Conservation (phyloP, 2,113 vertebrate species). For the Romanogobio albipinnatus region DNA sequence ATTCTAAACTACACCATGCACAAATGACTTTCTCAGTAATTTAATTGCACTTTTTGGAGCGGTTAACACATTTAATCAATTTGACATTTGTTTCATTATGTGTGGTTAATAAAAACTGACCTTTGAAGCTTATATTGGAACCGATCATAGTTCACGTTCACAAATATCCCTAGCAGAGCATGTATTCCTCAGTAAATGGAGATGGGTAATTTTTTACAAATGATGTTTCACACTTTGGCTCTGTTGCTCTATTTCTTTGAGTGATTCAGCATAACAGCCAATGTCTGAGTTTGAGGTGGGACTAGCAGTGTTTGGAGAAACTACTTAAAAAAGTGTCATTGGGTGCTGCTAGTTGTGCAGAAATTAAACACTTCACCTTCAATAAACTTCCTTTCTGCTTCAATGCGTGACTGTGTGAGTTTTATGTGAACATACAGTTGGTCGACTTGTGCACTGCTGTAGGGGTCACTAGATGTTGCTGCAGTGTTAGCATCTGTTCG, state of each 20-base stretch:
- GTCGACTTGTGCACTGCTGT: conserved; percentile 55
- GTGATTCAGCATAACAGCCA: neutral
- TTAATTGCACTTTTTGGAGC: neutral
- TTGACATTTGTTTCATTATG: neutral
- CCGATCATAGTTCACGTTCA: neutral
- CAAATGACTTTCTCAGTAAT: neutral
- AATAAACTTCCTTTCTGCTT: neutral
- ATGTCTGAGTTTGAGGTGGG: neutral
- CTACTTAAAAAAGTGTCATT: neutral
- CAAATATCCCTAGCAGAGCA: neutral
- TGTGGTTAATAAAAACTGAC: conserved; percentile 1
- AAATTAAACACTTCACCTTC: neutral
- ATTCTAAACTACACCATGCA: neutral
- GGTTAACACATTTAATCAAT: neutral
- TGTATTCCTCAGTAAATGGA: neutral
- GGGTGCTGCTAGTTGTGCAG: neutral
- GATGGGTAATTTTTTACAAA: neutral
- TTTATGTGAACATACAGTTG: neutral
- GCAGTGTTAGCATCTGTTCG: conserved; percentile 61
- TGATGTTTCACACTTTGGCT: neutral
- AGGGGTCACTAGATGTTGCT: conserved; percentile 56
- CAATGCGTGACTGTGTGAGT: neutral
- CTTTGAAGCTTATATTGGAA: neutral
- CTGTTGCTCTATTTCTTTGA: neutral
- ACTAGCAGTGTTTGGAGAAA: neutral